These are phyloP conservation scores for Caerostris extrusa DNA, from an alignment of 1,140 invertebrate species.

Conservation along the genomic window DNA sequence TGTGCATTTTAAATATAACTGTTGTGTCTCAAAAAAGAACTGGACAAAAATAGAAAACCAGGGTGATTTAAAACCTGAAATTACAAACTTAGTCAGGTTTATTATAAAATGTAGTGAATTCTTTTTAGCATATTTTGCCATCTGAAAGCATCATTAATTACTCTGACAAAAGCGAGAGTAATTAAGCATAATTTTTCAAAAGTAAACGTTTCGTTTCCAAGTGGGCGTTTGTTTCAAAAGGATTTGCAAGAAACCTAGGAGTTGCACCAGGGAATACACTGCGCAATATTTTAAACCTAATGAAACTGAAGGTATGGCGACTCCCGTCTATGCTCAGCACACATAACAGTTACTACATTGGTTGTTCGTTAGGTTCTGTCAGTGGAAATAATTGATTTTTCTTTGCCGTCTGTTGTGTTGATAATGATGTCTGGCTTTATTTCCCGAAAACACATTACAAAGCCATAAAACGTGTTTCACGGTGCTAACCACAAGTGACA, in stretches of 20 bases:
- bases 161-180: background rate
- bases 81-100: too few species aligned
- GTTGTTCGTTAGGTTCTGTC: conserved; percentile 6
- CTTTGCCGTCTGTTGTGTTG: background rate
- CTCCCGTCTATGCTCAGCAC: background rate
- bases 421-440: conserved; percentile 47
- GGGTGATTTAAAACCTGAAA: too few species aligned
- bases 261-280: background rate
- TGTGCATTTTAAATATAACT: too few species aligned
- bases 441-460: conserved; percentile 26
- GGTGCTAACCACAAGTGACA: background rate
- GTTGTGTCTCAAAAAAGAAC: too few species aligned
- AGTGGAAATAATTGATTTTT: conserved; percentile 33
- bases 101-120: too few species aligned
- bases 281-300: conserved; percentile 14
- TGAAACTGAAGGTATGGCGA: background rate
- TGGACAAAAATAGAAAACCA: too few species aligned
- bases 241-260: background rate
- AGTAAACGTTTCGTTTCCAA: background rate
- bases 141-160: background rate
- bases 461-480: conserved; percentile 18
- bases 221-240: conserved; percentile 15
- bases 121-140: too few species aligned
- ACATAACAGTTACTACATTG: background rate
- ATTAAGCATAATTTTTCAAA: background rate